These are phyloP conservation scores for Phainopepla nitens DNA, from an alignment of 2,113 vertebrate species.

Conservation along the genomic window DNA sequence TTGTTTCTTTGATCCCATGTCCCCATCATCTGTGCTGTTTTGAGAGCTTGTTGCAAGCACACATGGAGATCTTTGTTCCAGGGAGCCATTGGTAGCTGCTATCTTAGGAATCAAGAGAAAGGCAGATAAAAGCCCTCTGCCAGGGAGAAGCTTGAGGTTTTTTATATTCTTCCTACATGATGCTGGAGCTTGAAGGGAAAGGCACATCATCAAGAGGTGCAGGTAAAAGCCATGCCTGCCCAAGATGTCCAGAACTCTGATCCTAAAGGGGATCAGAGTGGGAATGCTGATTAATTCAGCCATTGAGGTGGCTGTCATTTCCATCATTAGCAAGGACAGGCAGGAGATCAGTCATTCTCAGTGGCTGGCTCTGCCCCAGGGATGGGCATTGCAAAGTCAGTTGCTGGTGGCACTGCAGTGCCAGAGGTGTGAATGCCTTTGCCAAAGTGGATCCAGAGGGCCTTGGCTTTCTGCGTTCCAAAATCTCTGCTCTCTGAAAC, in stretches of 20 bases:
- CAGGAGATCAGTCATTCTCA: neutral
- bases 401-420: accelerated
- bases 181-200: neutral
- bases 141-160: neutral
- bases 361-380: neutral
- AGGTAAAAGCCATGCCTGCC: neutral
- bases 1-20: neutral
- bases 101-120: neutral
- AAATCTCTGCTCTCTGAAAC: neutral
- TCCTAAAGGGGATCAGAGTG: neutral
- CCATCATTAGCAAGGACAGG: neutral
- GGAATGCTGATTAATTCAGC: neutral
- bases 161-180: neutral
- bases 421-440: neutral
- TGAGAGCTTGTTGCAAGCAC: neutral
- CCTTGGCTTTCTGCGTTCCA: neutral
- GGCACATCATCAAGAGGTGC: neutral
- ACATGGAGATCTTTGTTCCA: neutral
- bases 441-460: neutral
- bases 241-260: neutral
- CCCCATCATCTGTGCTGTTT: neutral
- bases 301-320: neutral
- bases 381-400: neutral
- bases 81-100: neutral
- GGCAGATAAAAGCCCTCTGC: neutral